These are phyloP conservation scores for Halcyon senegalensis DNA, from an alignment of 2,113 vertebrate species.

Conservation along the genomic window DNA sequence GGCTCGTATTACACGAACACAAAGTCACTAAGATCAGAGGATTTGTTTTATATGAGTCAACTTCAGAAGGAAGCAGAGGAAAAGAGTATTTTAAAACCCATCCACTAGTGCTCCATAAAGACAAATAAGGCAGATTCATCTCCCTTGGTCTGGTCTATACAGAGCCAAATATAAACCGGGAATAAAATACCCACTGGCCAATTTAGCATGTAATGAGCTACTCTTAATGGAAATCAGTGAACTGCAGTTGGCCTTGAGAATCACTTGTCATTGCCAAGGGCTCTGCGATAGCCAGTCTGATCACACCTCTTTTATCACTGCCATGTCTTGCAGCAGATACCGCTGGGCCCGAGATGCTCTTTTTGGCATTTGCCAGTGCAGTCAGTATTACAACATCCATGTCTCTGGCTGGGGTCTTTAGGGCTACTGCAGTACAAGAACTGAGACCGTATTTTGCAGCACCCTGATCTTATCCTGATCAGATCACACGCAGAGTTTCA, in stretches of 20 bases:
- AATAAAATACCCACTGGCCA: neutral
- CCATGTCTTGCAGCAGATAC: neutral
- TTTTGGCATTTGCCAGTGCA: neutral
- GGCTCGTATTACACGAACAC: neutral
- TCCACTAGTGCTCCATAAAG: neutral
- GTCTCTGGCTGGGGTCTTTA: neutral
- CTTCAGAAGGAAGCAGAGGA: neutral
- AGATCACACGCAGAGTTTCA: neutral
- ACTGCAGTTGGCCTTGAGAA: slow-evolving; percentile 28
- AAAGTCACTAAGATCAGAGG: neutral
- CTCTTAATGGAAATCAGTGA: slow-evolving; percentile 24
- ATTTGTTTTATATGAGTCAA: slow-evolving; percentile 2
- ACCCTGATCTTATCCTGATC: neutral
- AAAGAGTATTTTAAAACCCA: neutral
- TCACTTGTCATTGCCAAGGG: slow-evolving; percentile 25
- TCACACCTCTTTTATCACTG: slow-evolving; percentile 20
- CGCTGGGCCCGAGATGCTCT: neutral
- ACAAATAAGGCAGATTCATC: neutral
- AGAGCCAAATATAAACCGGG: neutral
- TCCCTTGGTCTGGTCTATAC: neutral
- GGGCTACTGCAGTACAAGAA: neutral
- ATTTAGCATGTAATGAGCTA: slow-evolving; percentile 15
- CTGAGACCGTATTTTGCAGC: neutral
- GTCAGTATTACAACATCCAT: neutral
- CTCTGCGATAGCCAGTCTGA: neutral